phyloP scores from a whole-genome alignment of 2,797 vertebrate species.

The Micromesistius poutassou region DNA sequence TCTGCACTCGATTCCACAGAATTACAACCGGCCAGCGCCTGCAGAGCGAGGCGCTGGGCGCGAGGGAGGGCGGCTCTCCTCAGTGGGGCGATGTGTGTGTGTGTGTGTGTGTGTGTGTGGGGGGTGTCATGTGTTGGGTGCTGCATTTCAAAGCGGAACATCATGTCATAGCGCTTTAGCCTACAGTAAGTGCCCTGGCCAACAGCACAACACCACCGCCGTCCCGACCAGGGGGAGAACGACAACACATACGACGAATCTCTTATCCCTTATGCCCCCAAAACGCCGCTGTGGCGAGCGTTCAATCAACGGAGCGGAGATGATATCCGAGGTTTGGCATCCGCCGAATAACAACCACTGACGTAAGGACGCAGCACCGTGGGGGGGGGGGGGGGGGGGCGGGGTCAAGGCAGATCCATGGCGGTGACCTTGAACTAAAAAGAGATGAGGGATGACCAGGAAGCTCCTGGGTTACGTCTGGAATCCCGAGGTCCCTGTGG shows the following conservation, averaged over 20 bases:
- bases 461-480: conserved; percentile 73
- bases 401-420: conserved; percentile 46
- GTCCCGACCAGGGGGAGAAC: background rate
- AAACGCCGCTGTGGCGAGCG: background rate
- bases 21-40: background rate
- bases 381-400: background rate
- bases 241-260: background rate
- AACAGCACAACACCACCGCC: conserved; percentile 5
- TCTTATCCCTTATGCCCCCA: background rate
- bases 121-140: conserved; percentile 5
- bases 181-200: conserved; percentile 23
- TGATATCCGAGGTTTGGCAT: background rate
- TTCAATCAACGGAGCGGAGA: background rate
- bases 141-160: background rate
- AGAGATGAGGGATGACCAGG: conserved; percentile 71
- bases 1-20: background rate
- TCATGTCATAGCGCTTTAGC: background rate
- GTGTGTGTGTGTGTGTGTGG: background rate
- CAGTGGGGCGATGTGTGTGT: background rate
- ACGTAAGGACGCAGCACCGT: background rate
- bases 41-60: background rate
- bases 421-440: conserved; percentile 77
- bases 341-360: background rate
- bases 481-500: conserved; percentile 79
- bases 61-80: background rate